Evolutionary conservation across 2,888 invertebrate species (phyloP).

Genomic region (Nemotelus pantherinus): DNA sequence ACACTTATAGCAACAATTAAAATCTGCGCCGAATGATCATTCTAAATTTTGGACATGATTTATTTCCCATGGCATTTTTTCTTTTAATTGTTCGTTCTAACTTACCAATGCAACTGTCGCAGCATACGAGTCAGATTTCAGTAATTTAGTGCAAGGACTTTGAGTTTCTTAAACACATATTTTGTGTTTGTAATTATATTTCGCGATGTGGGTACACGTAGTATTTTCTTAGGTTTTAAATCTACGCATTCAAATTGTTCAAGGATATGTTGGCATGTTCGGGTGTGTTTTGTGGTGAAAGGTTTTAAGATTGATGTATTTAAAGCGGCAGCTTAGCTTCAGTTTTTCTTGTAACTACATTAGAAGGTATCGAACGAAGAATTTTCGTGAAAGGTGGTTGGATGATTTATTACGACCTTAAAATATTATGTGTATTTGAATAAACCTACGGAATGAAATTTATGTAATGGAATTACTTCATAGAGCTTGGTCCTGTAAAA

Average conservation of each 20-base stretch:
- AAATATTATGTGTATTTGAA: too few relatives aligned
- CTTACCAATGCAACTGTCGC: neutral
- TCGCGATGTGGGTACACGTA: neutral
- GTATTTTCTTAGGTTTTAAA: slow-evolving; percentile 24
- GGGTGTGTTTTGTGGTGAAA: neutral
- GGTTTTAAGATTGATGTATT: neutral
- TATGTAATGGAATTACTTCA: too few relatives aligned
- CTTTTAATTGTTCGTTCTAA: slow-evolving; percentile 8
- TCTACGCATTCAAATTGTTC: slow-evolving; percentile 34
- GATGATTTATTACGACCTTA: too few relatives aligned
- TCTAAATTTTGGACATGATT: slow-evolving; percentile 1
- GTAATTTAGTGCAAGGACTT: slow-evolving; percentile 35
- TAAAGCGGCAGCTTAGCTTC: neutral
- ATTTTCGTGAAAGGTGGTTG: too few relatives aligned
- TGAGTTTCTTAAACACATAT: neutral
- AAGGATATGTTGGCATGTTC: slow-evolving; percentile 31
- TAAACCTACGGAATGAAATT: too few relatives aligned
- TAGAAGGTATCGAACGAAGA: too few relatives aligned
- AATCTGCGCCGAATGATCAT: neutral
- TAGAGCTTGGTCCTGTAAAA: too few relatives aligned
- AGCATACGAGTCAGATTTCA: slow-evolving; percentile 8
- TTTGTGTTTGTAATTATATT: slow-evolving; percentile 21
- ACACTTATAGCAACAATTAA: too few relatives aligned
- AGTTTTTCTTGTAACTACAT: neutral
- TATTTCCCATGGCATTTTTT: slow-evolving; percentile 17